Percentiles rank a stretch among this genome's conserved stretches.
Evolutionary conservation across 2,888 invertebrate genomes (phyloP).

Genomic region (Aelia acuminata): DNA sequence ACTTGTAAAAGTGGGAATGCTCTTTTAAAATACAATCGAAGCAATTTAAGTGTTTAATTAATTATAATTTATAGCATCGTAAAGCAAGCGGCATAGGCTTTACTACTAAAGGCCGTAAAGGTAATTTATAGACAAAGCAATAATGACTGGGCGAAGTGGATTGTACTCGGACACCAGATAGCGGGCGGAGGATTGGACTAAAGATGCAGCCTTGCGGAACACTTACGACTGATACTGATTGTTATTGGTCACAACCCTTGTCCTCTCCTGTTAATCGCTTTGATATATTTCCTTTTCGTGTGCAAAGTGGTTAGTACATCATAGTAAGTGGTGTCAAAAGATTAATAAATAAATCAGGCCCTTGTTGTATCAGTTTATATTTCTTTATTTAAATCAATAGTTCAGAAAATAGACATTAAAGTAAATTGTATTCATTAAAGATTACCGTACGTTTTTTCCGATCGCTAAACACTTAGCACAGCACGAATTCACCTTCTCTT

Average conservation of each 20-base stretch:
- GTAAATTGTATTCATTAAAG: too few relatives aligned
- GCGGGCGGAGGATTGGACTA: neutral
- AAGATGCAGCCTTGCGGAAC: neutral
- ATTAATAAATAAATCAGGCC: too few relatives aligned
- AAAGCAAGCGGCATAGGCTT: neutral
- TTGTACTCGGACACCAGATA: neutral
- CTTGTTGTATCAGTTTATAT: too few relatives aligned
- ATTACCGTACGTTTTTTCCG: too few relatives aligned
- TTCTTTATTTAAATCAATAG: too few relatives aligned
- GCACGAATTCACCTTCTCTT: too few relatives aligned
- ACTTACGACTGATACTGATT: neutral
- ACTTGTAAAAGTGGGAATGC: conserved; percentile 1
- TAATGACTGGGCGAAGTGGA: neutral
- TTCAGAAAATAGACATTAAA: too few relatives aligned
- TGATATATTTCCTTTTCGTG: neutral
- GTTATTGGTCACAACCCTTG: neutral
- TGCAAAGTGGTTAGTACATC: too few relatives aligned
- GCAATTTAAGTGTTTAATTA: conserved; percentile 17
- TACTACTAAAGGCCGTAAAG: neutral
- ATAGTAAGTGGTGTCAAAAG: too few relatives aligned
- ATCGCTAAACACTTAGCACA: too few relatives aligned
- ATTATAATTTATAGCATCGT: neutral
- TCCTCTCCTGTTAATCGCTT: neutral
- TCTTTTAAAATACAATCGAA: neutral
- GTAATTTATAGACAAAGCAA: neutral